Evolutionary conservation across 2,113 vertebrate genomes (phyloP).

Genomic region (Oostethus manadensis): DNA sequence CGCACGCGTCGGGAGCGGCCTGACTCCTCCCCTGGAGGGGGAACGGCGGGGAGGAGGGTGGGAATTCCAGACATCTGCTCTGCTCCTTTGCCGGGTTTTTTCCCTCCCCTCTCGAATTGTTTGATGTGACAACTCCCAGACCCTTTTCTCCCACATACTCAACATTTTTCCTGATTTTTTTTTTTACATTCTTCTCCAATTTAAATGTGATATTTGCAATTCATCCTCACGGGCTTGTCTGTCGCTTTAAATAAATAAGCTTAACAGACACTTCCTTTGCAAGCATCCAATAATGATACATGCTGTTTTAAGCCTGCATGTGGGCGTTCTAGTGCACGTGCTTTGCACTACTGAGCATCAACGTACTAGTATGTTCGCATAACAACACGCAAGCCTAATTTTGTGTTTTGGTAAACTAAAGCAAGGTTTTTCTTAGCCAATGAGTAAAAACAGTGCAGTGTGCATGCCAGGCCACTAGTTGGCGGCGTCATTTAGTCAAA

Average conservation of each 20-base stretch:
- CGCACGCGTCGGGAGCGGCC: slow-evolving; percentile 44
- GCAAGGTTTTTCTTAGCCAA: too few relatives aligned
- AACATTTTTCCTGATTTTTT: not conserved
- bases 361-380: too few relatives aligned
- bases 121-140: not conserved
- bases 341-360: too few relatives aligned
- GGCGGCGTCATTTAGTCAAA: too few relatives aligned
- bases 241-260: too few relatives aligned
- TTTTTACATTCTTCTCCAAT: not conserved
- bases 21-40: slow-evolving; percentile 44
- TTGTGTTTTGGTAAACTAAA: too few relatives aligned
- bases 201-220: not conserved
- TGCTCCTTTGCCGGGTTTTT: slow-evolving; percentile 3
- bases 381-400: too few relatives aligned
- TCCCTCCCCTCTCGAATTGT: slow-evolving; percentile 2
- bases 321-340: too few relatives aligned
- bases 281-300: not conserved
- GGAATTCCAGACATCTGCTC: slow-evolving; percentile 39
- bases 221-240: not conserved
- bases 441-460: too few relatives aligned
- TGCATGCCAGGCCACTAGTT: too few relatives aligned
- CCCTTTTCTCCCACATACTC: not conserved
- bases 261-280: not conserved
- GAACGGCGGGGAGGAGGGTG: slow-evolving; percentile 26
- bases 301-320: too few relatives aligned